These are phyloP conservation scores for Meteorus colon DNA, from an alignment of 2,888 invertebrate species.

Conservation along the genomic window DNA sequence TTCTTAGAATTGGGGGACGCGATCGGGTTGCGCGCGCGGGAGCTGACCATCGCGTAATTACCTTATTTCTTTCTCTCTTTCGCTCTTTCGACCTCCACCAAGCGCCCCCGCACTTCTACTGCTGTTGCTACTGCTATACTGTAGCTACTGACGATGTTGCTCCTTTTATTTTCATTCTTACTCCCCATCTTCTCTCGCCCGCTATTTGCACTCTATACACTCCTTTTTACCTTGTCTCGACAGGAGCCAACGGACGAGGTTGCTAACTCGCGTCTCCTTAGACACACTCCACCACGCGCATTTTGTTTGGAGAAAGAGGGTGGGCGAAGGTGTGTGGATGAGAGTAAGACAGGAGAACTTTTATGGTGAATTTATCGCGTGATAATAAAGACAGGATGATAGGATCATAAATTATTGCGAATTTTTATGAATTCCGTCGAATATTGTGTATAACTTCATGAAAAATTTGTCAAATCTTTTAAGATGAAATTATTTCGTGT, in stretches of 20 bases:
- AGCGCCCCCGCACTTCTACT: constrained; percentile 30
- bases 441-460: no score
- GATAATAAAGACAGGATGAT: constrained; percentile 4
- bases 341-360: background rate
- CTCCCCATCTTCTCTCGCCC: constrained; percentile 31
- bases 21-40: constrained; percentile 68
- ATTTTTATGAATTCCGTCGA: no score
- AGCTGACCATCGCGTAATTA: constrained; percentile 72
- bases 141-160: constrained; percentile 22
- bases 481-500: no score
- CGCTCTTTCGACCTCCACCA: constrained; percentile 29
- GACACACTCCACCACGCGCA: constrained; percentile 34
- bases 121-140: constrained; percentile 17
- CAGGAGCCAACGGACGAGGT: constrained; percentile 47
- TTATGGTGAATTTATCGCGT: constrained; percentile 32
- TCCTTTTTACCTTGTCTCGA: constrained; percentile 18
- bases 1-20: constrained; percentile 70
- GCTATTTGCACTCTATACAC: background rate
- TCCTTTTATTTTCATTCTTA: constrained; percentile 32
- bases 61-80: constrained; percentile 63
- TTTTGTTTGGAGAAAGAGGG: background rate
- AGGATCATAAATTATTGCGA: no score
- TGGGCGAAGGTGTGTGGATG: no score
- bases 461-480: no score
- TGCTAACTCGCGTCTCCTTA: constrained; percentile 43